These are phyloP conservation scores for Venustaconcha ellipsiformis DNA, from an alignment of 1,140 invertebrate species.

Conservation along the genomic window DNA sequence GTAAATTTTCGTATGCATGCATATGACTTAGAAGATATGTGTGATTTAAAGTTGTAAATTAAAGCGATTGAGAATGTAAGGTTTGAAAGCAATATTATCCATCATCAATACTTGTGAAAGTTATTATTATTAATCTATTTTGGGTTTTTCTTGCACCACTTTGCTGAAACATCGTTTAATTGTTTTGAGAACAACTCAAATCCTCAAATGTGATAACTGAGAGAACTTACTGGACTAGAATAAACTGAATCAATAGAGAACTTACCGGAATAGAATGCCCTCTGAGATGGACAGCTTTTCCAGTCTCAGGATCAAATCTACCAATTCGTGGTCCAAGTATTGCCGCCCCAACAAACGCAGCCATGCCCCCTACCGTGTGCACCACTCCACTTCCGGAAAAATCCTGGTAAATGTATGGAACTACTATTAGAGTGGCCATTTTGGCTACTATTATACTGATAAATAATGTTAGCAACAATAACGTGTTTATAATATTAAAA, in stretches of 20 bases:
- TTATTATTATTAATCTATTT: no score
- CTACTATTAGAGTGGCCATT: no score
- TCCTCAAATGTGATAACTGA: no score
- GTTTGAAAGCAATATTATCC: no score
- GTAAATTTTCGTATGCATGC: no score
- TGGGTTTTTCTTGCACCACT: not conserved
- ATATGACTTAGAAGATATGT: no score
- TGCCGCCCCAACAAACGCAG: constrained; percentile 69
- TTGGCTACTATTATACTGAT: no score
- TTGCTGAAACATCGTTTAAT: not conserved
- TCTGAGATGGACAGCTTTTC: constrained; percentile 54
- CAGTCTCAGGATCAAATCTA: constrained; percentile 47
- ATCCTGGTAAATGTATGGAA: constrained; percentile 43
- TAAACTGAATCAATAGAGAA: constrained; percentile 30
- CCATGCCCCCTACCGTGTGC: constrained; percentile 72
- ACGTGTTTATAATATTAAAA: no score
- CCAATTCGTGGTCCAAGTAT: constrained; percentile 62
- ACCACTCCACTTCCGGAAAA: constrained; percentile 67
- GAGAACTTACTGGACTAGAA: constrained; percentile 65
- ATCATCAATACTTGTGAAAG: no score
- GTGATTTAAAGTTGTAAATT: not conserved
- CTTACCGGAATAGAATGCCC: constrained; percentile 71
- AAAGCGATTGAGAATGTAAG: no score
- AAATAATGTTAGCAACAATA: no score
- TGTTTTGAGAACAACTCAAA: not conserved